Base-by-base conservation (phyloP, 2,888 invertebrate species). In the Corythucha ciliata region DNA sequence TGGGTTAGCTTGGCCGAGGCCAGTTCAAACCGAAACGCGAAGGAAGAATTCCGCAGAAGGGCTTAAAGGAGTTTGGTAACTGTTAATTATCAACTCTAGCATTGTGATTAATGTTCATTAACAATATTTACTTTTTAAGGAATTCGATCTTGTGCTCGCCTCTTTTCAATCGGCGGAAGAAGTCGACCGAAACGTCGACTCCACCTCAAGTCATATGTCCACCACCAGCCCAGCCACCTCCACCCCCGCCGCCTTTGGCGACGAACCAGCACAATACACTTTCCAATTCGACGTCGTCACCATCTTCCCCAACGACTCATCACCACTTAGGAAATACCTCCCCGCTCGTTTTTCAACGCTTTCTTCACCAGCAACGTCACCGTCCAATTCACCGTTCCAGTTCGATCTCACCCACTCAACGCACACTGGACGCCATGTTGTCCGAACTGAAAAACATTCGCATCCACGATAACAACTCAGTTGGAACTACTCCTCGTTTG, bases 291-390 rank as follows among this genome's bases (percentile, higher is more conserved):
- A 16, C 48, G 27, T 33, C 41, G 4, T 12, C 49, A 79, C 59
- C 84, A 87, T 68, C 77, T 96, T n/a, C 75, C 94, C 67, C 83
- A 87, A 60, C 88, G 91, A 66, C 77, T 82, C 18, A 93, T 93
- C 70, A 42, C 18, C 40, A 53, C 1, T 77, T 77, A 36, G 82
- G 81, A 57, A 83, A 81, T 70, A 83, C 83, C 48, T 83, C 83
- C 69, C 83, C 83, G 29, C 80, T 84, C 66, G 81, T 84, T 53
- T 71, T 83, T 59, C 83, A 83, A 66, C 73, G 83, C 66, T 84
- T 83, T 66, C 80, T 81, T 64, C 83, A 84, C 67, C 84, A 84
- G 65, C 83, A 80, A 64, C 81, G 80, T 64, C 83, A 83, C 66
- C 69, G 75, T 59, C 73, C 81, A 72, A 80, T 21, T 40, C 37